Percentiles rank a stretch among this genome's conserved stretches.
phyloP scores from a whole-genome alignment of 2,888 invertebrate genomes.

The Machimus atricapillus region DNA sequence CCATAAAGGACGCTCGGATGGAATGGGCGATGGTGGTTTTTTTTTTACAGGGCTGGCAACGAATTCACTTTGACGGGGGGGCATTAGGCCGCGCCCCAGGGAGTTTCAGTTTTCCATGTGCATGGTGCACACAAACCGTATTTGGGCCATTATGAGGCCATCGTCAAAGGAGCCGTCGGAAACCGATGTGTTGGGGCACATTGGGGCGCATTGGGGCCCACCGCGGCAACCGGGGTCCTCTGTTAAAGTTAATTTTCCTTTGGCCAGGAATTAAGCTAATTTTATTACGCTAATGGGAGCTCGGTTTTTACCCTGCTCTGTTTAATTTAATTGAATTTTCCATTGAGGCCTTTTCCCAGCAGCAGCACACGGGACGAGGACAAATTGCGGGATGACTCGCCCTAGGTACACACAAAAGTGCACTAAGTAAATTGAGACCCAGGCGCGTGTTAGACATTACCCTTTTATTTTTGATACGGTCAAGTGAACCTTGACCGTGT shows the following conservation, averaged over 20 bases:
- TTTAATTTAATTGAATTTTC: conserved; percentile 33
- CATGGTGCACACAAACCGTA: not conserved
- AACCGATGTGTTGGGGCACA: not conserved
- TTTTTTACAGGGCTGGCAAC: not conserved
- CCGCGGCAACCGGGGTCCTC: not conserved
- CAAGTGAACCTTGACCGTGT: not conserved
- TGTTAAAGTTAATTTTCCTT: conserved; percentile 23
- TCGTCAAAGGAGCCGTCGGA: conserved; percentile 7
- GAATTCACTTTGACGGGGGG: not conserved
- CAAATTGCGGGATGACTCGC: not conserved
- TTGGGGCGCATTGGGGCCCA: not conserved
- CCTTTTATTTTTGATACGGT: not conserved
- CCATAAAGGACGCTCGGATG: not conserved
- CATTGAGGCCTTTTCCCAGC: not conserved
- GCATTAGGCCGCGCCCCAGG: not conserved
- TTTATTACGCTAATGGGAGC: conserved; percentile 20
- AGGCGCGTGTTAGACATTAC: not conserved
- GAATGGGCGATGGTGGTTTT: not conserved
- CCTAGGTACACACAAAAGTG: not conserved
- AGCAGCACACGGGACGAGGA: not conserved
- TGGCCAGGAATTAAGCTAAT: conserved; percentile 21
- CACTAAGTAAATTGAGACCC: not conserved
- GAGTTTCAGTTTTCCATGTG: not conserved
- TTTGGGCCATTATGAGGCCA: conserved; percentile 1
- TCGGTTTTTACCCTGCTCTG: not conserved